Base-by-base conservation (phyloP, 2,888 invertebrate species). In the Andricus curvator region DNA sequence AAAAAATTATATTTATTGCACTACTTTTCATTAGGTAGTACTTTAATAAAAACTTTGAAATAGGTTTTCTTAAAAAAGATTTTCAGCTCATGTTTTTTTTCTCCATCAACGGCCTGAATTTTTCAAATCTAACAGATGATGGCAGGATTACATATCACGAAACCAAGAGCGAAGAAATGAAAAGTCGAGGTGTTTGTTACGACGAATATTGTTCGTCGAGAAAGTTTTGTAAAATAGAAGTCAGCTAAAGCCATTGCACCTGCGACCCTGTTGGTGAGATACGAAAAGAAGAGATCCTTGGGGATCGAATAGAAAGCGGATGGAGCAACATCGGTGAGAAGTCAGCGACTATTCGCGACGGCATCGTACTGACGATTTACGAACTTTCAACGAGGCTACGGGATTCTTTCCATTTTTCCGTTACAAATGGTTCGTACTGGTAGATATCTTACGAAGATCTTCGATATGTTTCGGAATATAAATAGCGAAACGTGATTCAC, bases 401-500 rank as follows among this genome's bases (percentile, higher is more conserved):
- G n/a, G n/a, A n/a, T 56, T n/a, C n/a, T 56, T n/a, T 56, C n/a
- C 56, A 56, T 56, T 56, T 56, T 56, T 11, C 56, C 11, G 56
- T 56, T n/a, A 56, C 56, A 56, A 56, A 56, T 56, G n/a, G 56
- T 56, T 56, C 56, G 11, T 56, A n/a, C 56, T 56, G n/a, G 56
- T 20, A 56, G 56, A n/a, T 56, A 11, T n/a, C 56, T n/a, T 9
- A 11, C 56, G 9, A n/a, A n/a, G 1, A 56, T 3, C 56, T 56
- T 56, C n/a, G 56, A 56, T 56, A 56, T 9, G n/a, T 56, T 56
- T 56, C 56, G 56, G 56, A 56, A 56, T 56, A 56, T 56, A 56
- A 56, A 56, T 56, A n/a, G 56, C 56, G 56, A n/a, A 56, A 56
- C 56, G 56, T 56, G 56, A 56, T 56, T 56, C 56, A 56, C 56